Percentiles rank a stretch among this genome's conserved stretches.
Evolutionary conservation across 2,888 invertebrate genomes (phyloP).

Genomic region (Tenthredo amoena): DNA sequence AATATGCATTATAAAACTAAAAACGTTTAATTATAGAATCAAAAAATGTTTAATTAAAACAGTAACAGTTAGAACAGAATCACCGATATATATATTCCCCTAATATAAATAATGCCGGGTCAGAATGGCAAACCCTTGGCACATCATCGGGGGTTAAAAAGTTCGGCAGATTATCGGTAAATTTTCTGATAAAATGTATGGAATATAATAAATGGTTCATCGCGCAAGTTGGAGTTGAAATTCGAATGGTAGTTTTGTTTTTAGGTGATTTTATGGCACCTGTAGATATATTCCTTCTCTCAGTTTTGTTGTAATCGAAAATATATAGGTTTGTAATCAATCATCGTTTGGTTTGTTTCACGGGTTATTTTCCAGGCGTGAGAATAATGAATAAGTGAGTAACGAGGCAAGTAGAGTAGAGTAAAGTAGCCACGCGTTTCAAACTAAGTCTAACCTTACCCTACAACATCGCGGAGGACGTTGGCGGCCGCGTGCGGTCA

Average conservation of each 20-base stretch:
- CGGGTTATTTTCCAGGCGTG: constrained; percentile 53
- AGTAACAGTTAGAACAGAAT: too few relatives aligned
- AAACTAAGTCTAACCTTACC: constrained; percentile 20
- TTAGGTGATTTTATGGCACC: not conserved
- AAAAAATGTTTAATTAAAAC: too few relatives aligned
- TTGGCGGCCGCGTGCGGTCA: constrained; percentile 39
- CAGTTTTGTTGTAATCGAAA: not conserved
- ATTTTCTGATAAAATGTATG: not conserved
- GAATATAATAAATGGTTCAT: not conserved
- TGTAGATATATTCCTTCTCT: not conserved
- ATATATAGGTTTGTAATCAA: constrained; percentile 56
- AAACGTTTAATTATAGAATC: too few relatives aligned
- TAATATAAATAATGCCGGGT: not conserved
- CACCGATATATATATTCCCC: not conserved
- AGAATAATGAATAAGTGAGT: constrained; percentile 63
- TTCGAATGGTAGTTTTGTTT: too few relatives aligned
- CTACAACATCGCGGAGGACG: not conserved
- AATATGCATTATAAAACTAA: too few relatives aligned
- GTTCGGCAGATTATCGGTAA: not conserved
- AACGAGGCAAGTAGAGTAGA: constrained; percentile 56
- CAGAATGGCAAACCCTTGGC: not conserved
- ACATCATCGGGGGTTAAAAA: not conserved
- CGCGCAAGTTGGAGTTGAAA: not conserved
- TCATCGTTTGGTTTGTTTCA: constrained; percentile 35
- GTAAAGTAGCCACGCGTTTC: constrained; percentile 39